Base-by-base conservation (phyloP, 2,888 invertebrate species). In the Clitarchus hookeri region DNA sequence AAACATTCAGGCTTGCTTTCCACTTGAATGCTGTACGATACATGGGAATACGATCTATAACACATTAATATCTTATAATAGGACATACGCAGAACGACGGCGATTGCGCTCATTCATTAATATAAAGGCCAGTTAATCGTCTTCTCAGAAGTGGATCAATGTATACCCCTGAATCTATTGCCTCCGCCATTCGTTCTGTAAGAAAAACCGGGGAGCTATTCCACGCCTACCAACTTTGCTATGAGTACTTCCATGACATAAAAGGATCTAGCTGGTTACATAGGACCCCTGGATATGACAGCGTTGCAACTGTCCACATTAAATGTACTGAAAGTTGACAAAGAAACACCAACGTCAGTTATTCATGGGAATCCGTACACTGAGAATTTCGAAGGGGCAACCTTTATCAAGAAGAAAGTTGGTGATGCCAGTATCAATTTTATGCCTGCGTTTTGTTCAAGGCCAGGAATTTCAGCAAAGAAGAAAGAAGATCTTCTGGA, bases 61-160 rank as follows among this genome's bases (percentile, higher is more conserved):
- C 8, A 23, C 78, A 78, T 26, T 11, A 78, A 26, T 26, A 25
- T 16, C 78, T 78, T 11, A 11, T 78, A 8, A 78, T 11, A 78
- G 78, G 78, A 23, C 78, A 78, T 16, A 78, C 78, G 9, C 78
- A 78, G 13, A 78, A 78, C 13, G 8, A 78, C 9, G 19, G 78
- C 8, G 78, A 78, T 78, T 78, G 6, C 6, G 78, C 78, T 11
- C 8, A 78, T 78, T 16, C 78, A 23, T 78, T 26, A 26, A 78
- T 78, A 25, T 23, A 78, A 16, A 78, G 23, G 6, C 78, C 6
- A 16, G 26, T 78, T 16, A 78, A 78, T 6, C 23, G 8, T 26
- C 78, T 25, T 25, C 78, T 78, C 78, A 26, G 78, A 78, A 78
- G 78, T 78, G 78, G 78, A 78, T 16, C 78, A 16, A 78, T 78